Conservation (phyloP, 2,888 invertebrate species). For the Nymphalis c-album region DNA sequence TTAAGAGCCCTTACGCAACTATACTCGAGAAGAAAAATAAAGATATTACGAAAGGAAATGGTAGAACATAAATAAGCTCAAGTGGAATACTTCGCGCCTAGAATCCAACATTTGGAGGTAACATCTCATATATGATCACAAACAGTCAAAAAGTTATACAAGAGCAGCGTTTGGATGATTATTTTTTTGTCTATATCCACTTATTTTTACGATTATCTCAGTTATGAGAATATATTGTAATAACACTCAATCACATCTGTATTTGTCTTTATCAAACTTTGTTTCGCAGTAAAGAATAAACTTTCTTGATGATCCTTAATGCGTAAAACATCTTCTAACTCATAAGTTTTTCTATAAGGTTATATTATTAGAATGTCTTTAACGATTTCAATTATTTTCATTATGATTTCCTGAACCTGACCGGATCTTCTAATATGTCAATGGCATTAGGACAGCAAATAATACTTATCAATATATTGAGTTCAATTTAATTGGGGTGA, state of each 20-base stretch:
- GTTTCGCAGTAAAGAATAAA: too few relatives aligned
- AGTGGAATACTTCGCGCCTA: conserved; percentile 56
- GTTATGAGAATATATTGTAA: conserved; percentile 6
- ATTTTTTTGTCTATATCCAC: conserved; percentile 34
- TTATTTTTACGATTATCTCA: conserved; percentile 35
- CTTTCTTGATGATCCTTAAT: too few relatives aligned
- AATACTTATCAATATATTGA: too few relatives aligned
- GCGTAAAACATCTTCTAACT: too few relatives aligned
- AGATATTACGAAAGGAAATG: conserved; percentile 64
- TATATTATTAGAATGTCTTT: too few relatives aligned
- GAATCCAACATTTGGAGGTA: conserved; percentile 46
- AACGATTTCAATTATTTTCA: too few relatives aligned
- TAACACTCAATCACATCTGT: neutral
- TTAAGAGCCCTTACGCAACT: conserved; percentile 46
- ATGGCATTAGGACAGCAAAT: too few relatives aligned
- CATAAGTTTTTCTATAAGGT: too few relatives aligned
- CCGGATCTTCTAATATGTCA: too few relatives aligned
- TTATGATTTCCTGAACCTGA: too few relatives aligned
- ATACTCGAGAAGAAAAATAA: conserved; percentile 48
- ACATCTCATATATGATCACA: conserved; percentile 39
- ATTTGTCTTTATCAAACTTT: neutral
- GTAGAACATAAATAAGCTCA: conserved; percentile 64
- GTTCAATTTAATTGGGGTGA: too few relatives aligned
- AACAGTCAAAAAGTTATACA: conserved; percentile 35
- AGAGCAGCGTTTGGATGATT: conserved; percentile 33